phyloP scores from a whole-genome alignment of 1,140 invertebrate genomes.

The Drosophila eugracilis region DNA sequence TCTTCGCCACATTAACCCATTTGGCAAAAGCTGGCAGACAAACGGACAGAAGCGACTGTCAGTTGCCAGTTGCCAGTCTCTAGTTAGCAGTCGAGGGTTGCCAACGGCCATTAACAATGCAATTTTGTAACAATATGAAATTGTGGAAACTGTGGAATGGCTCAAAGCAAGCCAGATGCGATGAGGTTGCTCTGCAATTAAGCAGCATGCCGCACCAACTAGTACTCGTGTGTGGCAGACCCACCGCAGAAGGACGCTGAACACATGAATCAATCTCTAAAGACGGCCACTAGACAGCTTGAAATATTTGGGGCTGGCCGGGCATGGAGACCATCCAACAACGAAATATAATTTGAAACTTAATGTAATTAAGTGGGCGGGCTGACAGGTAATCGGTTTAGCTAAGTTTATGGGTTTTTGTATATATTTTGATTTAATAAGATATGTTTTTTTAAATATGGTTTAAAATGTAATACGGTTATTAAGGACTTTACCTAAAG shows the following conservation, averaged over 20 bases:
- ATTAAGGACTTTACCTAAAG: slow-evolving; percentile 1
- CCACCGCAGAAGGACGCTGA: slow-evolving; percentile 7
- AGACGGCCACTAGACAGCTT: slow-evolving; percentile 28
- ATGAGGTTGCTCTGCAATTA: slow-evolving; percentile 59
- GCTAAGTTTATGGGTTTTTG: too few relatives aligned
- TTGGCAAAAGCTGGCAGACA: slow-evolving; percentile 20
- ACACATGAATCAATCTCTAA: slow-evolving; percentile 59
- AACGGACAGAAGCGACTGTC: slow-evolving; percentile 13
- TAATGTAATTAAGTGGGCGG: slow-evolving; percentile 6
- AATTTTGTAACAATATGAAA: slow-evolving; percentile 67
- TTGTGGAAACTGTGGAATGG: slow-evolving; percentile 52
- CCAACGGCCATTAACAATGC: slow-evolving; percentile 68
- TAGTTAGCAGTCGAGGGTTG: slow-evolving; percentile 23
- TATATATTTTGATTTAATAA: too few relatives aligned
- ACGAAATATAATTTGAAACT: not conserved
- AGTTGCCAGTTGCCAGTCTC: slow-evolving; percentile 13
- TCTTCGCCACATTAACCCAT: slow-evolving; percentile 49
- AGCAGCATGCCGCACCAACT: slow-evolving; percentile 45
- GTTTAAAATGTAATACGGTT: too few relatives aligned
- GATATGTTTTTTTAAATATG: too few relatives aligned
- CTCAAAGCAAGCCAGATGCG: slow-evolving; percentile 25
- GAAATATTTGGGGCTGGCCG: slow-evolving; percentile 27
- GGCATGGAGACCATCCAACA: not conserved
- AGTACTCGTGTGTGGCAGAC: slow-evolving; percentile 21
- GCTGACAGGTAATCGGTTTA: too few relatives aligned